These are phyloP conservation scores for Oxygymnocypris stewartii DNA, from an alignment of 2,113 vertebrate genomes.

Conservation along the genomic window DNA sequence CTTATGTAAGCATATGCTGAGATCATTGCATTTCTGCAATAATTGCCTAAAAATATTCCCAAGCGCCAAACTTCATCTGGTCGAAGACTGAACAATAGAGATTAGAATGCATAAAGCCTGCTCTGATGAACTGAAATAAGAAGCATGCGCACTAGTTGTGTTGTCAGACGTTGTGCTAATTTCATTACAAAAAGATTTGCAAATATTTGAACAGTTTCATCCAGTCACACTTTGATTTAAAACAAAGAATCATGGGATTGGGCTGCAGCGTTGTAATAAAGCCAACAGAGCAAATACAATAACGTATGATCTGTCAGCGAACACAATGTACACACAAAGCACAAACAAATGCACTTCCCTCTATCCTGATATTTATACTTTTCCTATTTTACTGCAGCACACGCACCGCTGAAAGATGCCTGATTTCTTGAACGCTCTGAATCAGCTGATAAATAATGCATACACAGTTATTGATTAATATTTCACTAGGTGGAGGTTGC, in stretches of 20 bases:
- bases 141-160: neutral
- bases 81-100: constrained; percentile 1
- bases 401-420: neutral
- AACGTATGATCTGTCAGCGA: constrained; percentile 20
- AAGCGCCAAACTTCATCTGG: neutral
- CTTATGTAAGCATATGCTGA: constrained; percentile 25
- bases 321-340: constrained; percentile 14
- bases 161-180: constrained; percentile 3
- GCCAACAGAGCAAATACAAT: constrained; percentile 13
- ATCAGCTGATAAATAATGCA: constrained; percentile 65
- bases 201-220: constrained; percentile 12
- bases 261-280: neutral
- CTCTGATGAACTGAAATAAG: constrained; percentile 8
- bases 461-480: constrained; percentile 65
- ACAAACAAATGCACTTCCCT: neutral
- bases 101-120: constrained; percentile 1
- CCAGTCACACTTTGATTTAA: neutral
- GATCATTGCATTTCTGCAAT: constrained; percentile 29
- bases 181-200: constrained; percentile 10
- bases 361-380: constrained; percentile 18
- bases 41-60: constrained; percentile 19
- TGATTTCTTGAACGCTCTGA: constrained; percentile 42
- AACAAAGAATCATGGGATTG: neutral
- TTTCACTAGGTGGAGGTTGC: constrained; percentile 54
- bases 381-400: constrained; percentile 18